Evolutionary conservation across 1,140 invertebrate species (phyloP), one percentile per base, ranked within the genome.

Genomic region (Rhagoletis zephyria): DNA sequence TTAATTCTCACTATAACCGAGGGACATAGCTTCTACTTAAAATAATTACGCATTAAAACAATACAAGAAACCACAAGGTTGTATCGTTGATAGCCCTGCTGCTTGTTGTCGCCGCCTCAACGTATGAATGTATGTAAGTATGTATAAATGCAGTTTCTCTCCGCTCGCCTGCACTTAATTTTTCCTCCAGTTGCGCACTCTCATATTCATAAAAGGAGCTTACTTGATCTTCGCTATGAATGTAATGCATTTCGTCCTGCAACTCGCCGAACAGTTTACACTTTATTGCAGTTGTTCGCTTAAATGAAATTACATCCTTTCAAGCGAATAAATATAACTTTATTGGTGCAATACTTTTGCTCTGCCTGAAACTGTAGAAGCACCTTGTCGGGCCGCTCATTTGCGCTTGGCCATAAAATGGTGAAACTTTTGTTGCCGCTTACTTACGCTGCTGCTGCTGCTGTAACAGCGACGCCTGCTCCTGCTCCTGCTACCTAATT

Each of bases 231-330:
- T 81, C 74, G 48, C 9, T 70, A 10, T 65, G 6, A 42, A n/a
- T 59, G n/a, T 56, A 14, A 16, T 45, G 42, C 67, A 16, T 45
- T 81, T 81, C n/a, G 48, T n/a, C 19, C 9, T 81, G 48, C 16
- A 81, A 30, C n/a, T 56, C 48, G 42, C 74, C 56, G 51, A 81
- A 48, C 74, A 51, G 45, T 81, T 56, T 81, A 81, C 48, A 56
- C 51, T 56, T 30, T 56, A 56, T 9, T 16, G n/a, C n/a, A 19
- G 74, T 59, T 81, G 48, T 56, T 56, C 48, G 74, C 74, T 81
- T 56, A 81, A 56, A 81, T 81, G 74, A 81, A 81, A 81, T 81
- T 81, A 81, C 74, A 81, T 19, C 74, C 74, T 51, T 81, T 81
- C 74, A 59, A 81, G 48, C 74, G 48, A 81, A 81, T 56, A 81